Conservation (phyloP, 2,113 vertebrate species). For the Neolamprologus variostigma region DNA sequence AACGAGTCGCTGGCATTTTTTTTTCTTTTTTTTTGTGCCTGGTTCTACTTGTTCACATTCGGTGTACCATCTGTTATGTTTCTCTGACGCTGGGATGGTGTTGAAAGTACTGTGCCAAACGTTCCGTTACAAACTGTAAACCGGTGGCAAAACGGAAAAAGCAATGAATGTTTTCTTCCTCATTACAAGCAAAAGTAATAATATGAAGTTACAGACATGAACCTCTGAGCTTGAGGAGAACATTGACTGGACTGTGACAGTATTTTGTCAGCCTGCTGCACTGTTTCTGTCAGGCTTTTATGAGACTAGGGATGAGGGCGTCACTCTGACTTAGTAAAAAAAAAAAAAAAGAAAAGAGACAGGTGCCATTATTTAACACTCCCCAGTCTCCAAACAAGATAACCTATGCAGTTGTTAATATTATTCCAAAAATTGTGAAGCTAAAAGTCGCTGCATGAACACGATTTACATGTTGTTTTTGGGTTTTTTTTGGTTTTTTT, state of each 20-base stretch:
- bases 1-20: background rate
- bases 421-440: background rate
- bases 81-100: background rate
- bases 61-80: background rate
- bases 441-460: background rate
- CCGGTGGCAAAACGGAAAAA: background rate
- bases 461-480: background rate
- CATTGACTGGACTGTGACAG: background rate
- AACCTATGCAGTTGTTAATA: constrained; percentile 32
- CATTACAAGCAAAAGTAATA: background rate
- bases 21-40: background rate
- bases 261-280: background rate
- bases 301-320: background rate
- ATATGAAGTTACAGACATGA: background rate
- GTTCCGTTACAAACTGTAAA: constrained; percentile 3
- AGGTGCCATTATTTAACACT: background rate
- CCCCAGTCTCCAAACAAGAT: background rate
- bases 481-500: accelerated
- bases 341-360: background rate
- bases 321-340: background rate
- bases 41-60: background rate
- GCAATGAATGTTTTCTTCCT: background rate
- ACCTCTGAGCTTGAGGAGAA: background rate
- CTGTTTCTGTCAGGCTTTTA: background rate
- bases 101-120: constrained; percentile 54